phyloP scores from a whole-genome alignment of 2,113 vertebrate species.

The Tupaia tana region DNA sequence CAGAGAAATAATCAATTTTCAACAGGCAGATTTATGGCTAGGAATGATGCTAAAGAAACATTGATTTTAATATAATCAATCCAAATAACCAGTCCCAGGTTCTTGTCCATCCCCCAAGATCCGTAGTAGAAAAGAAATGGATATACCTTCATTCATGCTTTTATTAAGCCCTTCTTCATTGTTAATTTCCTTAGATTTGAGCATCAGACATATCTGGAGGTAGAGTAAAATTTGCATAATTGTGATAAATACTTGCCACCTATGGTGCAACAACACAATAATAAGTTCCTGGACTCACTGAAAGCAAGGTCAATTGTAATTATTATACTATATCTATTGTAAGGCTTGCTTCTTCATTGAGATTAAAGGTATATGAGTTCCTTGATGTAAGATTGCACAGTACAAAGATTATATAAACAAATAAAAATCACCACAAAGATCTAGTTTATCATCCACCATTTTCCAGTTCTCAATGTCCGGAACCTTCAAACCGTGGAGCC shows the following conservation, averaged over 20 bases:
- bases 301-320: constrained; percentile 47
- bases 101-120: not conserved
- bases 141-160: not conserved
- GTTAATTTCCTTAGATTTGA: not conserved
- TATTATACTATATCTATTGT: not conserved
- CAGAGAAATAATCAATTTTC: not conserved
- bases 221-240: not conserved
- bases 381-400: not conserved
- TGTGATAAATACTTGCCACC: not conserved
- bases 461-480: not conserved
- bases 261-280: not conserved
- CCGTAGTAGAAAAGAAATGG: not conserved
- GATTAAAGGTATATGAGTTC: not conserved
- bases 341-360: not conserved
- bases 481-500: not conserved
- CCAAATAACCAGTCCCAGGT: not conserved
- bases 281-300: not conserved
- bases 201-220: not conserved
- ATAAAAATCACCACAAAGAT: constrained; percentile 28
- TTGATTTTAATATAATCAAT: not conserved
- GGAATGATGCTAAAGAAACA: not conserved
- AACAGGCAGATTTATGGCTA: not conserved
- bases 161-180: not conserved
- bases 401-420: constrained; percentile 25
- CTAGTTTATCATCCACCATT: not conserved